These are phyloP conservation scores for Euproctis similis DNA, from an alignment of 2,888 invertebrate genomes.

Conservation along the genomic window DNA sequence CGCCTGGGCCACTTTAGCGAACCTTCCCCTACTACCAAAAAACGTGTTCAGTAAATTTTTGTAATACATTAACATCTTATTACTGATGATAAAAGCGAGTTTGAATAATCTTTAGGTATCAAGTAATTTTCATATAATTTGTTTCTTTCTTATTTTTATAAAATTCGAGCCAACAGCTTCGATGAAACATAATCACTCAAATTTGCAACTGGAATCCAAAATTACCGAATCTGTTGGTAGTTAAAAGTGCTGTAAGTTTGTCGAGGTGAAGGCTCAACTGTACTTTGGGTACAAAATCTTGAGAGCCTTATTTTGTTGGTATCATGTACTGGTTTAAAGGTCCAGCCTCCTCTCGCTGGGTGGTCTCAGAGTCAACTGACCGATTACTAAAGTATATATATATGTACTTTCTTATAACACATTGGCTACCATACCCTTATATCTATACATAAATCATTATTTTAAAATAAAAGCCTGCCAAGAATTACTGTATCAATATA, in stretches of 20 bases:
- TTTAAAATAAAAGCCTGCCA: slow-evolving; percentile 54
- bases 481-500: slow-evolving; percentile 49
- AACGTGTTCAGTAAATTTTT: slow-evolving; percentile 31
- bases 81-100: slow-evolving; percentile 39
- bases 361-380: slow-evolving; percentile 61
- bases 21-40: slow-evolving; percentile 10
- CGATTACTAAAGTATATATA: slow-evolving; percentile 58
- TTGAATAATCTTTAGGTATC: slow-evolving; percentile 41
- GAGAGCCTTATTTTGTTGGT: slow-evolving; percentile 20
- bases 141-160: slow-evolving; percentile 50
- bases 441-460: slow-evolving; percentile 48
- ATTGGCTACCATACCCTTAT: slow-evolving; percentile 38
- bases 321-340: slow-evolving; percentile 40
- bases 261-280: slow-evolving; percentile 28
- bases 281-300: slow-evolving; percentile 16
- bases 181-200: slow-evolving; percentile 53
- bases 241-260: slow-evolving; percentile 30
- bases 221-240: slow-evolving; percentile 65
- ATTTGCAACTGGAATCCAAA: slow-evolving; percentile 64
- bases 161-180: slow-evolving; percentile 43
- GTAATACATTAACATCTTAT: slow-evolving; percentile 56
- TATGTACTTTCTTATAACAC: slow-evolving; percentile 41
- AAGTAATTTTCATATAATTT: slow-evolving; percentile 38
- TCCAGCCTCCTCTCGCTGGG: slow-evolving; percentile 48
- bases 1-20: too few relatives aligned